Evolutionary conservation across 2,888 invertebrate genomes (phyloP).

Genomic region (Lottia gigantea): DNA sequence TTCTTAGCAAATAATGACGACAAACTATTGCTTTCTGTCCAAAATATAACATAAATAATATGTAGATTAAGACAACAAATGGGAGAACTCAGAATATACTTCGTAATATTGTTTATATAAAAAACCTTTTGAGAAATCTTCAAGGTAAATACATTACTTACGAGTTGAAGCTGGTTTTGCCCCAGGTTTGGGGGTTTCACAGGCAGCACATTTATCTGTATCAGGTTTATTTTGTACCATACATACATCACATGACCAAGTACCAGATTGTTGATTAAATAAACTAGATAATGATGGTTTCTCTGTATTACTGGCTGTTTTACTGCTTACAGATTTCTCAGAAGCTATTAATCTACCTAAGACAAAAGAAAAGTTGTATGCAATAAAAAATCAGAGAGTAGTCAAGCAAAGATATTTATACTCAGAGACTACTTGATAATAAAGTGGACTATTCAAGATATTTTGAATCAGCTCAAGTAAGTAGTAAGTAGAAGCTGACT

Average conservation of each 20-base stretch:
- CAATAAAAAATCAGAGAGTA: no score
- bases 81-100: no score
- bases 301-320: no score
- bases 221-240: slow-evolving; percentile 56
- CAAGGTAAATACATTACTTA: background rate
- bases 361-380: no score
- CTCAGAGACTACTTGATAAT: no score
- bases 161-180: slow-evolving; percentile 1
- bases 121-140: background rate
- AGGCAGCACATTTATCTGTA: slow-evolving; percentile 54
- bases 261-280: slow-evolving; percentile 51
- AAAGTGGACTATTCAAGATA: no score
- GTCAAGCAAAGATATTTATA: no score
- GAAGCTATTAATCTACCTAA: no score
- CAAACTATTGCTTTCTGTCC: slow-evolving; percentile 8
- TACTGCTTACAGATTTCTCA: no score
- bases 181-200: slow-evolving; percentile 62
- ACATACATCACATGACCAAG: slow-evolving; percentile 65
- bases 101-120: no score
- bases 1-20: slow-evolving; percentile 47
- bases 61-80: background rate
- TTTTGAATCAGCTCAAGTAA: no score
- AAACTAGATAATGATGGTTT: slow-evolving; percentile 23
- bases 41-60: background rate
- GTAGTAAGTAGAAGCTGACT: no score